Evolutionary conservation across 2,888 invertebrate genomes (phyloP), one percentile per base, ranked within the genome.

Genomic region (Chrysotoxum bicinctum): DNA sequence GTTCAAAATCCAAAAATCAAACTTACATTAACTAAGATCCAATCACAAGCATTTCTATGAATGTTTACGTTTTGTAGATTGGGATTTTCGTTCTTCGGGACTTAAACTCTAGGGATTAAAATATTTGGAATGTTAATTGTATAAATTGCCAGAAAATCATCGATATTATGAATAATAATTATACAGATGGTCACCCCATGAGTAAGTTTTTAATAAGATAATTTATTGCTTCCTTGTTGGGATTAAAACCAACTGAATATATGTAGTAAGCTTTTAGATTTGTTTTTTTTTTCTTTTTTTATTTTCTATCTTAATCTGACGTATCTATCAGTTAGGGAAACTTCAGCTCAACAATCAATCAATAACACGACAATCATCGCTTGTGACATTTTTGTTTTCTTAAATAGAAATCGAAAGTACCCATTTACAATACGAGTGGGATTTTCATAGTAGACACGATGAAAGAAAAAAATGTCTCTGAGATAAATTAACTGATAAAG

Each of bases 341-440:
- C 37, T 37, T 58, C 14, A 58, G 21, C 58, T 37, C 1, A 58
- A 37, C 37, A 58, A 58, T 58, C 58, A 35, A 58, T 58, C 58
- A 58, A 58, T 14, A 54, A 10, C 54, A 32, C 12, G 58, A 58
- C 58, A 37, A n/a, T n/a, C 26, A 58, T 56, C 37, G 3, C 6
- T 58, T 7, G 35, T 58, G 58, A 56, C 56, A 19, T n/a, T 19
- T 35, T 58, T 32, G 30, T 9, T 30, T 54, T 50, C 6, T 16
- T 16, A 9, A 0, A 54, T 16, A 16, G 16, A 54, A 54, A 54
- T 54, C 16, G 54, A 54, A 54, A 54, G 54, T 54, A 30, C n/a
- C n/a, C n/a, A n/a, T 54, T 21, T 58, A 12, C 14, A 3, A 37
- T 21, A 0, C 21, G 8, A 58, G 1, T 37, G 35, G 35, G 58